These are phyloP conservation scores for Bugula neritina DNA, from an alignment of 2,888 invertebrate species.

Conservation along the genomic window DNA sequence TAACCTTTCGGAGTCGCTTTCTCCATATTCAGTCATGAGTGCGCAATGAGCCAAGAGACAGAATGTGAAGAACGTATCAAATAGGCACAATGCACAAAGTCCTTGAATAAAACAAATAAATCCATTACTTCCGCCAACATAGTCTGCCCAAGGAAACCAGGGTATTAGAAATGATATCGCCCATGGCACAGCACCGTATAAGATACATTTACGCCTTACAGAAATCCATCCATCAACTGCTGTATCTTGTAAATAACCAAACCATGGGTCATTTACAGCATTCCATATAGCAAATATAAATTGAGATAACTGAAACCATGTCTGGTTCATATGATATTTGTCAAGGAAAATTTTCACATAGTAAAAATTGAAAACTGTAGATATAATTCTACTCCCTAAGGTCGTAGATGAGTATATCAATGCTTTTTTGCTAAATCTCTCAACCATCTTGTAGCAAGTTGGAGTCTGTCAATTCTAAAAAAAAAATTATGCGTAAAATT, in stretches of 20 bases:
- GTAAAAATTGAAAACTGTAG: slow-evolving; percentile 53
- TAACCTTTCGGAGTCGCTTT: slow-evolving; percentile 43
- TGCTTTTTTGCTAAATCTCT: slow-evolving; percentile 28
- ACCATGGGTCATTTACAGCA: slow-evolving; percentile 55
- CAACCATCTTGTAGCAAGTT: neutral
- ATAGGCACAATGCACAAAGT: slow-evolving; percentile 51
- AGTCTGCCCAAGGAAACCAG: slow-evolving; percentile 51
- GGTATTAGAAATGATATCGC: slow-evolving; percentile 49
- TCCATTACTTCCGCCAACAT: slow-evolving; percentile 33
- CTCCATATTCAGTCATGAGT: slow-evolving; percentile 50
- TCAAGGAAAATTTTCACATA: slow-evolving; percentile 55
- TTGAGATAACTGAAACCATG: slow-evolving; percentile 55
- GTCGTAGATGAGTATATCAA: slow-evolving; percentile 38
- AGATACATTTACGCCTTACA: slow-evolving; percentile 50
- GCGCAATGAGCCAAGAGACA: slow-evolving; percentile 51
- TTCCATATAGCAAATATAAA: slow-evolving; percentile 55
- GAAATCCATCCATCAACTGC: slow-evolving; percentile 42
- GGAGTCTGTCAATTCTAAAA: neutral
- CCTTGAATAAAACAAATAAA: slow-evolving; percentile 53
- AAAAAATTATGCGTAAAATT: neutral
- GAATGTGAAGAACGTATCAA: slow-evolving; percentile 54
- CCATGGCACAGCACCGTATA: slow-evolving; percentile 52
- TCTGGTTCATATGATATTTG: slow-evolving; percentile 50
- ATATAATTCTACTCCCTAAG: slow-evolving; percentile 41
- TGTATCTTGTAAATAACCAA: slow-evolving; percentile 52